Base-by-base conservation (phyloP, 2,797 vertebrate genomes). In the Gallinago stenura region DNA sequence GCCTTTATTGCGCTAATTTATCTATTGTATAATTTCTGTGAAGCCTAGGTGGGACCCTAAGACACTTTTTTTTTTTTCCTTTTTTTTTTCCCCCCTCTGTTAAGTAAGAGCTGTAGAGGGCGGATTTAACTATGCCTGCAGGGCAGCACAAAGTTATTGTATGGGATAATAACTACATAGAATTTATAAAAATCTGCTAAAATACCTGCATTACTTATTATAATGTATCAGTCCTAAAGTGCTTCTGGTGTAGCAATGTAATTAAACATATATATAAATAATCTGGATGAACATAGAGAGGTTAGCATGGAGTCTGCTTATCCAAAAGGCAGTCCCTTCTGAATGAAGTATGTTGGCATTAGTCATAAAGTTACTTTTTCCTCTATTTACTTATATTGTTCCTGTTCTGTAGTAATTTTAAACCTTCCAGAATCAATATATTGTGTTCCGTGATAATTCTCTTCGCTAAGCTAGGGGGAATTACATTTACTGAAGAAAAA, bases 171-270 rank as follows among this genome's bases (percentile, higher is more conserved):
- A 87, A 33, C 41, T 31, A 66, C 45, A 31, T 1, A 33, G 8
- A 62, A 75, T 45, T 83, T 37, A 15, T 75, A 56, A 90, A 70
- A 77, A n/a, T 35, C 15, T 81, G 39, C 26, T 77, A 51, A 90
- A 93, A 89, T 8, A 71, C 8, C 10, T 87, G 25, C 8, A 31
- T 78, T 93, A 13, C 10, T 43, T 35, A 35, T 35, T 43, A 12
- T 16, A 33, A 48, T 14, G 6, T 37, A 11, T 89, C 50, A 70
- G 11, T 62, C 26, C 13, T 41, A 12, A 87, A 70, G 22, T 46
- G 26, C 37, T 91, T 88, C 48, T 76, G 10, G 7, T 86, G 68
- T 76, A 43, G 33, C 53, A 70, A 11, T 77, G 41, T 62, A 70
- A 83, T 93, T 68, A 83, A 81, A 62, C 10, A 50, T 22, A 5